Base-by-base conservation (phyloP, 1,140 invertebrate genomes). In the Phthorimaea operculella region DNA sequence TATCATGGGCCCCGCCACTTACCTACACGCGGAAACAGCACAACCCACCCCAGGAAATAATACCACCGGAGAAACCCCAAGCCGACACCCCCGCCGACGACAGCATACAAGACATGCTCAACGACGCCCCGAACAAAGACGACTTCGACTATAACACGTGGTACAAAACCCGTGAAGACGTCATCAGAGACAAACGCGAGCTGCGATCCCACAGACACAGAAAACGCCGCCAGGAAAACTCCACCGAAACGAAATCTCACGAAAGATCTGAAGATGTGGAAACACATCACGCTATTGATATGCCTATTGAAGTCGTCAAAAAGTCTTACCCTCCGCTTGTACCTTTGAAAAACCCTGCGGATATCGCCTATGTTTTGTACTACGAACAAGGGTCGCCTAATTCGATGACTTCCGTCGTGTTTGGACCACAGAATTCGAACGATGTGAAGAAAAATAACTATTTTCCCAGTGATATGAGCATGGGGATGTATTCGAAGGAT, bases 1-100 rank as follows among this genome's bases (percentile, higher is more conserved):
- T 97, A 65, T 89, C 89, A 64, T 96, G 94, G 94, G 86, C 85
- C 68, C 90, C 92, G 77, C 94, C 95, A 52, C 62, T 64, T 52
- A 90, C 78, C 89, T 95, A 64, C 88, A 90, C 64, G 10, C 18
- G 17, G 17, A 50, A 50, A 50, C 17, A 50, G 11, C 14, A 47
- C 11, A 9, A 15, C 18, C 48, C 48, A 50, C 1, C 21, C 3
- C 17, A 33, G 4, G 18, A 50, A 50, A 11, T 72, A 74, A 11
- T 72, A 74, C 14, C 50, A 63, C 17, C 21, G 6, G 21, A 28
- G 21, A 66, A 72, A 36, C 59, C 61, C 0, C 76, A 76, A 60
- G 63, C 66, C 1, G 81, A 84, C 50, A 65, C 73, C 45, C 71
- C 79, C 6, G 54, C 52, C n/a, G 69, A 65, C 33, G 68, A 72